A percentile compares a stretch with the other conserved stretches of the same genome.
Conservation (phyloP, 2,888 invertebrate genomes). For the Deroplatys truncata region DNA sequence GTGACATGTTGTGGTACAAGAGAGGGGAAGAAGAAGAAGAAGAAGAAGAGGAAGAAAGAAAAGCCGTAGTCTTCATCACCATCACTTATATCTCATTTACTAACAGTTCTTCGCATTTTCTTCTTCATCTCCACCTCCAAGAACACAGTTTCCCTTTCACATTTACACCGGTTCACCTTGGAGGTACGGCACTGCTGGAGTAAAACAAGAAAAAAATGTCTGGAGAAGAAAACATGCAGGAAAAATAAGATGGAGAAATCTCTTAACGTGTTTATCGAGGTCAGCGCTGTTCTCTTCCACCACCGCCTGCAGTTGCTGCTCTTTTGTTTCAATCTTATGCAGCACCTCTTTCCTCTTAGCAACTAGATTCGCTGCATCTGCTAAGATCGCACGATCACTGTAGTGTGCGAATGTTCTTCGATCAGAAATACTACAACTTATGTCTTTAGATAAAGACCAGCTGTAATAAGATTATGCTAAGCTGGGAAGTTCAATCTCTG, state of each 20-base stretch:
- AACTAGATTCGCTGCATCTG: neutral
- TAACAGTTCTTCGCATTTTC: neutral
- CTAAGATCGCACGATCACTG: too few species aligned
- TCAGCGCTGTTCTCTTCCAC: neutral
- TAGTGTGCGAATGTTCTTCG: too few species aligned
- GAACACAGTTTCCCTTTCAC: neutral
- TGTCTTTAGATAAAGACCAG: too few species aligned
- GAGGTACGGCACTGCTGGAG: neutral
- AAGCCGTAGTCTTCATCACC: neutral
- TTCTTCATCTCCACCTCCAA: neutral
- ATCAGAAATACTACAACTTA: too few species aligned
- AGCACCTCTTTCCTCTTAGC: neutral
- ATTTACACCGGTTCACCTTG: conserved; percentile 8
- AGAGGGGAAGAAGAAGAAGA: neutral
- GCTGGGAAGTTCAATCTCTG: too few species aligned
- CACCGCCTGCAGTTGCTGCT: neutral
- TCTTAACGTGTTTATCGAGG: conserved; percentile 16
- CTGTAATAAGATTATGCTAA: too few species aligned
- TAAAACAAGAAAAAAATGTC: neutral
- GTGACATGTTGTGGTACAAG: neutral
- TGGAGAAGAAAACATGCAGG: neutral
- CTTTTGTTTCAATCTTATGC: neutral
- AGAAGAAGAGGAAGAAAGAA: too few species aligned
- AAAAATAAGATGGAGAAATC: conserved; percentile 12
- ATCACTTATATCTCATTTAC: neutral